Base-by-base conservation (phyloP, 2,113 vertebrate species). In the Hyaena hyaena region DNA sequence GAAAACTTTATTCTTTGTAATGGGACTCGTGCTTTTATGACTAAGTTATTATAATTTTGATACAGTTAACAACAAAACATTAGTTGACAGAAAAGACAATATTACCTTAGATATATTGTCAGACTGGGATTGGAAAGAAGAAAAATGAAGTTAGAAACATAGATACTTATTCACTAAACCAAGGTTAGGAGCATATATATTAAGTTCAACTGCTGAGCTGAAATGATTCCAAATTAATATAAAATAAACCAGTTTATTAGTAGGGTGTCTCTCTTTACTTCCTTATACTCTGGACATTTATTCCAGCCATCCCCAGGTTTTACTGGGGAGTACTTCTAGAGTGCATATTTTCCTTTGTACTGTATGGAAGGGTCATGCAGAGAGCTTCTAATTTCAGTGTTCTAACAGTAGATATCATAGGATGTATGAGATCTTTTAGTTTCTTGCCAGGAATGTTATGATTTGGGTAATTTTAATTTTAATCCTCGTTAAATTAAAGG, bases 391-490 rank as follows among this genome's bases (percentile, higher is more conserved):
- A 82, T 93, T 83, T 66, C 33, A 73, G 35, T 86, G n/a, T n/a
- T 95, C 3, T 82, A 88, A 88, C 10, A 85, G 10, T 48, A 91
- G 17, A 26, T 58, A n/a, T 63, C 45, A 50, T 14, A 53, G 43
- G 15, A 63, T 65, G 6, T 68, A 0, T 68, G 28, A 92, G 21
- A 92, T 39, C 10, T 17, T 5, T n/a, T 28, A 61, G 9, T 77
- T 95, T 19, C 43, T 77, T 65, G 55, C 8, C 7, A 66, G 58
- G 28, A 17, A 69, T 84, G 43, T 55, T 33, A 61, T 80, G 50
- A 90, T 86, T 92, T 24, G 69, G 43, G 28, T 35, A 71, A 73
- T 79, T 88, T 80, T 77, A 48, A 65, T 79, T 93, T 83, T 95
- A 1, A 92, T 84, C n/a, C 35, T 68, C 66, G 28, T 58, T 94